Evolutionary conservation across 1,140 invertebrate species (phyloP).

Genomic region (Dendroctonus ponderosae): DNA sequence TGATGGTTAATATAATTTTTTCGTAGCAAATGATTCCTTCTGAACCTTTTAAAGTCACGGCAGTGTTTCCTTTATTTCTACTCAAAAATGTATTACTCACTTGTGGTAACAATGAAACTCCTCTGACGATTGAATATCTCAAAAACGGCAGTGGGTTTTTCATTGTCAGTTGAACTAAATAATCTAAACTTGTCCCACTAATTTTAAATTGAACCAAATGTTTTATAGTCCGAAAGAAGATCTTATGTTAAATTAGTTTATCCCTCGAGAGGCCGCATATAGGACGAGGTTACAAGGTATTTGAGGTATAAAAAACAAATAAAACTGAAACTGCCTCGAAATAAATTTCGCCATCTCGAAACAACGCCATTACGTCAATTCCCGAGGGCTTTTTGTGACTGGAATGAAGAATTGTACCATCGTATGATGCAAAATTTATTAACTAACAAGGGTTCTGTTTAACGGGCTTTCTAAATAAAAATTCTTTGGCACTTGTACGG

Average conservation of each 20-base stretch:
- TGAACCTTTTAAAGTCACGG: too few species aligned
- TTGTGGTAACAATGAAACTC: too few species aligned
- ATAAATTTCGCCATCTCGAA: conserved; percentile 21
- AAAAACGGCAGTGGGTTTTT: too few species aligned
- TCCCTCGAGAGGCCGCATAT: conserved; percentile 13
- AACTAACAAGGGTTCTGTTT: not conserved
- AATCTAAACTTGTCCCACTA: not conserved
- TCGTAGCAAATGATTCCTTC: too few species aligned
- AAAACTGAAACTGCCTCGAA: conserved; percentile 16
- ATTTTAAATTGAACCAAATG: conserved; percentile 6
- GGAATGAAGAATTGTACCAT: conserved; percentile 11
- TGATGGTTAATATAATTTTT: too few species aligned
- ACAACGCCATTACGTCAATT: conserved; percentile 15
- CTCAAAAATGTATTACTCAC: too few species aligned
- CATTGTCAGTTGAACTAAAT: not conserved
- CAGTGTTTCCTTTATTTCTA: too few species aligned
- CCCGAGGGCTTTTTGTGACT: conserved; percentile 19
- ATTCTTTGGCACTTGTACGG: too few species aligned
- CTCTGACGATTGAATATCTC: too few species aligned
- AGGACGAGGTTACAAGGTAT: conserved; percentile 17
- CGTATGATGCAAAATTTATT: conserved; percentile 7
- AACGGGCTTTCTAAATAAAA: not conserved
- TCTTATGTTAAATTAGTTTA: conserved; percentile 27
- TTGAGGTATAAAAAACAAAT: conserved; percentile 25
- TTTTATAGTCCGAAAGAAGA: conserved; percentile 5